These are phyloP conservation scores for Anguilla megastoma DNA, from an alignment of 2,797 vertebrate species.

Conservation along the genomic window DNA sequence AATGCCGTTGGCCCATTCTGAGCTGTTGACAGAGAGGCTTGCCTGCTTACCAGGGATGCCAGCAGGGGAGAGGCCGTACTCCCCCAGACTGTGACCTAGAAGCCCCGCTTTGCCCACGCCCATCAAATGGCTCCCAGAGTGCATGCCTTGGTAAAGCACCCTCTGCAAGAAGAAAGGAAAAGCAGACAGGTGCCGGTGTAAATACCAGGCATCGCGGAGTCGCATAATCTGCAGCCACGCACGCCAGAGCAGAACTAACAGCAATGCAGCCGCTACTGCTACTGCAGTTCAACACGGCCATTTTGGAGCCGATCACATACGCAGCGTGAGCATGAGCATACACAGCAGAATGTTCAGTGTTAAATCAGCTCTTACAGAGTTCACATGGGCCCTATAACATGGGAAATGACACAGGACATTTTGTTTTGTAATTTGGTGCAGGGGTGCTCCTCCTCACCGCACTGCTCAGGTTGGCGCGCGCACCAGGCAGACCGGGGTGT, in stretches of 20 bases:
- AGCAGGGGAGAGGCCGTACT: slow-evolving; percentile 71
- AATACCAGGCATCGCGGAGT: background rate
- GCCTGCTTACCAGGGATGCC: slow-evolving; percentile 70
- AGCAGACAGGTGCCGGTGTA: background rate
- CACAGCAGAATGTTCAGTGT: background rate
- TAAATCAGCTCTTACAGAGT: background rate
- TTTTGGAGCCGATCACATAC: background rate
- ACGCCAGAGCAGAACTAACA: background rate
- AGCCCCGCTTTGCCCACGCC: slow-evolving; percentile 72
- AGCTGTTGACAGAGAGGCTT: background rate
- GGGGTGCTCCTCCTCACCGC: slow-evolving; percentile 66
- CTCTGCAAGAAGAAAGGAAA: slow-evolving; percentile 65
- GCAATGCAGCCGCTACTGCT: background rate
- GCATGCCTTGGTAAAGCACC: slow-evolving; percentile 79
- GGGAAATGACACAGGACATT: too few relatives aligned
- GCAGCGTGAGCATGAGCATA: background rate
- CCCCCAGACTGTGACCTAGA: slow-evolving; percentile 68
- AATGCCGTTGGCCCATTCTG: background rate
- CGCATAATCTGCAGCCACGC: background rate
- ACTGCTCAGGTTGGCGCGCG: slow-evolving; percentile 63
- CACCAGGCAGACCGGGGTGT: slow-evolving; percentile 56
- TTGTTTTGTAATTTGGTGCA: background rate
- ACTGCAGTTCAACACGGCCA: background rate
- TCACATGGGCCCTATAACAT: background rate
- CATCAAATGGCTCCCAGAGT: slow-evolving; percentile 72